A percentile compares a stretch with the other conserved stretches of the same genome.
These are phyloP conservation scores for Cairina moschata DNA, from an alignment of 2,113 vertebrate species.

Conservation along the genomic window DNA sequence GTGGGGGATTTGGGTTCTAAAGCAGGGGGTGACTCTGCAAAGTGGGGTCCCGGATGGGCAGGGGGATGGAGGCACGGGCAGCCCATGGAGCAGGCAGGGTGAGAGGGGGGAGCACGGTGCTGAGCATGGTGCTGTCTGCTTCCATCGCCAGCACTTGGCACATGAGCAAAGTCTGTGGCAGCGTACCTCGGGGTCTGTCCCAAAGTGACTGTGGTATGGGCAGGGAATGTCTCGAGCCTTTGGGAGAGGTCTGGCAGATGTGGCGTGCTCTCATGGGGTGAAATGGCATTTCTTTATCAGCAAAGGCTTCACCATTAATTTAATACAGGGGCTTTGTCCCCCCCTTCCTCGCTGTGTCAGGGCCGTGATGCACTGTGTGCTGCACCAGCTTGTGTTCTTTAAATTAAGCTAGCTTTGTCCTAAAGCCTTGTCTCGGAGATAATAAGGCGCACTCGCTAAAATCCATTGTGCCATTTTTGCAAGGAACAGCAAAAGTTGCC, in stretches of 20 bases:
- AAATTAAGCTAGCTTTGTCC: neutral
- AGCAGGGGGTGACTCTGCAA: neutral
- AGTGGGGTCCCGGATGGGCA: fast-evolving
- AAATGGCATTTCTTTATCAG: neutral
- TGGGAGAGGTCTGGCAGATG: too few relatives aligned
- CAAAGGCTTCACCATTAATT: too few relatives aligned
- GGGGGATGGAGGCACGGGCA: fast-evolving
- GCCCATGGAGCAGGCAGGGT: neutral
- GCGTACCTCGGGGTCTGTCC: neutral
- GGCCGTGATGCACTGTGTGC: neutral
- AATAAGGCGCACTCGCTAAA: conserved; percentile 3
- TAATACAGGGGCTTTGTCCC: neutral
- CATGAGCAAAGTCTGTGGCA: too few relatives aligned
- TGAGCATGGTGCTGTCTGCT: too few relatives aligned
- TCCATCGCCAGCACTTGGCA: too few relatives aligned
- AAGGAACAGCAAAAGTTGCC: conserved; percentile 72
- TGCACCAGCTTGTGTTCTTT: neutral
- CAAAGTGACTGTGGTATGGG: neutral
- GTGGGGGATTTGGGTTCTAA: neutral
- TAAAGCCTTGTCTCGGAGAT: neutral
- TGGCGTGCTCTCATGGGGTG: neutral
- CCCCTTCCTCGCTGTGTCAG: neutral
- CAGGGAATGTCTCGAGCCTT: neutral
- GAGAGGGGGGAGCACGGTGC: too few relatives aligned
- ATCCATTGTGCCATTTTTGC: conserved; percentile 70